Conservation (phyloP, 1,140 invertebrate genomes). For the Atta colombica region DNA sequence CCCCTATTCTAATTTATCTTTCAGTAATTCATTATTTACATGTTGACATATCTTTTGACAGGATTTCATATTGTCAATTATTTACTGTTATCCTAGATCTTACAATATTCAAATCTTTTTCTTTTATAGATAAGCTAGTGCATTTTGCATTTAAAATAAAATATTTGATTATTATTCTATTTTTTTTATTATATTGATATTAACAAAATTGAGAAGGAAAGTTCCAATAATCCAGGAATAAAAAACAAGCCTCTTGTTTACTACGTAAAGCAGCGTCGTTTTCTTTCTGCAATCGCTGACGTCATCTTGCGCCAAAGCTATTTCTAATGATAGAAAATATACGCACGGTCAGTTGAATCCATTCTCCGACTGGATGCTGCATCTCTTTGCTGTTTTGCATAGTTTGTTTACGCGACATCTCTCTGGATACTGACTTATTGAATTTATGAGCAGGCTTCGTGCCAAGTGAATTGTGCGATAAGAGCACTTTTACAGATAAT, state of each 20-base stretch:
- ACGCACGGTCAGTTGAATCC: background rate
- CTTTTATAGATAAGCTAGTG: no score
- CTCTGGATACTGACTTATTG: background rate
- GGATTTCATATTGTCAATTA: no score
- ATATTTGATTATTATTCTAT: no score
- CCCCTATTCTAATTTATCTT: no score
- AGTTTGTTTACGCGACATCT: slow-evolving; percentile 37
- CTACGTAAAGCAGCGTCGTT: background rate
- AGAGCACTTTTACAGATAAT: slow-evolving; percentile 22
- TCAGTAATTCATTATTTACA: no score
- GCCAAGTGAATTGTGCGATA: slow-evolving; percentile 65
- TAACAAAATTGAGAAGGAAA: no score
- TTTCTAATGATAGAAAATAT: slow-evolving; percentile 18
- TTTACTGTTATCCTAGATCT: no score
- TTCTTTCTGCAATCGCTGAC: background rate
- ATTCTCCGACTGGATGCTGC: background rate
- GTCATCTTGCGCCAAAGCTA: slow-evolving; percentile 18
- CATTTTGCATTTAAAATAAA: no score
- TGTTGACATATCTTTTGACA: no score
- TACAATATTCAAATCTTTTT: no score
- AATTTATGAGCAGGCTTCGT: slow-evolving; percentile 55
- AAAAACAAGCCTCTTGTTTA: background rate
- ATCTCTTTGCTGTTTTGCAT: background rate
- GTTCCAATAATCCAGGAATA: no score
- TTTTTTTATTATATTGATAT: no score